These are phyloP conservation scores for Gambusia yucatana DNA, from an alignment of 2,797 vertebrate species.

Conservation along the genomic window DNA sequence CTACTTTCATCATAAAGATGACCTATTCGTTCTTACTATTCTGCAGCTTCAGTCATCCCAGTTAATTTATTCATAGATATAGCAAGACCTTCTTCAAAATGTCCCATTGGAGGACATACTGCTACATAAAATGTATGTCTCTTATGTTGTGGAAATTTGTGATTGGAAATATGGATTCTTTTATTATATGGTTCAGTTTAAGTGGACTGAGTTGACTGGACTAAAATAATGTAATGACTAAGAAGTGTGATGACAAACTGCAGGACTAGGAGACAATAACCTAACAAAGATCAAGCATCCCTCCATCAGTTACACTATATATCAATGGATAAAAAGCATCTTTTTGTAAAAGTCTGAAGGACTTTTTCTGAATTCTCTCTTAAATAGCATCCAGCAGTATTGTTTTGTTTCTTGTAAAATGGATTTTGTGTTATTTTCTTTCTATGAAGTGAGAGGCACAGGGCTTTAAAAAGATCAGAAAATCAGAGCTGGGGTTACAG, in stretches of 20 bases:
- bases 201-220: neutral
- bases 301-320: neutral
- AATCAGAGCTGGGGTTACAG: neutral
- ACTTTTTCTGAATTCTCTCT: too few species aligned
- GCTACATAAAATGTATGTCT: constrained; percentile 19
- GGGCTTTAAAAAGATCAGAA: neutral
- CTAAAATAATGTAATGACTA: neutral
- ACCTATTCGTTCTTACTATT: constrained; percentile 49
- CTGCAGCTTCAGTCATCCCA: constrained; percentile 31
- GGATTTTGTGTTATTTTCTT: neutral
- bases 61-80: constrained; percentile 39
- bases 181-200: neutral
- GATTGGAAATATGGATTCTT: neutral
- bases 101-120: constrained; percentile 19
- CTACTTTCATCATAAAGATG: constrained; percentile 56
- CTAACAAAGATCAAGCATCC: neutral
- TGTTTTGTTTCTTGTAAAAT: neutral
- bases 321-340: neutral
- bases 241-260: neutral
- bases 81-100: constrained; percentile 15
- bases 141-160: constrained; percentile 22
- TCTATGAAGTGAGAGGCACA: neutral
- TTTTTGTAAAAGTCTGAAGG: neutral
- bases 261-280: neutral
- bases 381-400: too few species aligned